Percentiles rank a stretch among this genome's conserved stretches.
phyloP scores from a whole-genome alignment of 2,113 vertebrate genomes.

The Pithys albifrons region DNA sequence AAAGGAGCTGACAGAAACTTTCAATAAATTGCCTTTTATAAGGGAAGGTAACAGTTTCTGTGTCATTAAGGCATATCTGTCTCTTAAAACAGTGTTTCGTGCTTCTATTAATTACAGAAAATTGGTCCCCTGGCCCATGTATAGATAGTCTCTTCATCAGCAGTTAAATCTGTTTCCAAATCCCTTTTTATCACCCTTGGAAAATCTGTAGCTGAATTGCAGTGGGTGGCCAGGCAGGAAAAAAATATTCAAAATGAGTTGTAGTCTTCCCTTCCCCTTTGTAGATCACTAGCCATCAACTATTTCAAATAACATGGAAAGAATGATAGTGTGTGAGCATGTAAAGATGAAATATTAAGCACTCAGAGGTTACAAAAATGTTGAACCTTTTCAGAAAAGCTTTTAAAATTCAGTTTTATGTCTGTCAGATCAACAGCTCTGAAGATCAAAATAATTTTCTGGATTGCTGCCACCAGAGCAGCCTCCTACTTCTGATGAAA shows the following conservation, averaged over 20 bases:
- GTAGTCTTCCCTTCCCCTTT: not conserved
- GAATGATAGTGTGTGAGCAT: not conserved
- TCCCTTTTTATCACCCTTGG: not conserved
- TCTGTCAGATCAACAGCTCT: not conserved
- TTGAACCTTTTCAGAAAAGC: not conserved
- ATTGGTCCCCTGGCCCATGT: not conserved
- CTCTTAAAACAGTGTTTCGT: not conserved
- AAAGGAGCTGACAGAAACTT: not conserved
- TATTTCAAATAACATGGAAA: not conserved
- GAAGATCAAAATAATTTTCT: not conserved
- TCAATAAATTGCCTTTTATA: not conserved
- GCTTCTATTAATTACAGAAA: not conserved
- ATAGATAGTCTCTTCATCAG: not conserved
- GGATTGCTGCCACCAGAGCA: not conserved
- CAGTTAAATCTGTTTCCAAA: not conserved
- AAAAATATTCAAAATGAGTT: not conserved
- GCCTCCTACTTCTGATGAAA: not conserved
- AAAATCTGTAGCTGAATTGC: not conserved
- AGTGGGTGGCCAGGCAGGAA: not conserved
- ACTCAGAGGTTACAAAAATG: not conserved
- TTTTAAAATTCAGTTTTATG: not conserved
- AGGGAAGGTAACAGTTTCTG: not conserved
- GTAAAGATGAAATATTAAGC: not conserved
- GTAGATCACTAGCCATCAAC: not conserved
- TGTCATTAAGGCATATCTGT: not conserved